Percentiles rank a stretch among this genome's conserved stretches.
Conservation (phyloP, 2,888 invertebrate genomes). For the Eumacrocentrus americanus region DNA sequence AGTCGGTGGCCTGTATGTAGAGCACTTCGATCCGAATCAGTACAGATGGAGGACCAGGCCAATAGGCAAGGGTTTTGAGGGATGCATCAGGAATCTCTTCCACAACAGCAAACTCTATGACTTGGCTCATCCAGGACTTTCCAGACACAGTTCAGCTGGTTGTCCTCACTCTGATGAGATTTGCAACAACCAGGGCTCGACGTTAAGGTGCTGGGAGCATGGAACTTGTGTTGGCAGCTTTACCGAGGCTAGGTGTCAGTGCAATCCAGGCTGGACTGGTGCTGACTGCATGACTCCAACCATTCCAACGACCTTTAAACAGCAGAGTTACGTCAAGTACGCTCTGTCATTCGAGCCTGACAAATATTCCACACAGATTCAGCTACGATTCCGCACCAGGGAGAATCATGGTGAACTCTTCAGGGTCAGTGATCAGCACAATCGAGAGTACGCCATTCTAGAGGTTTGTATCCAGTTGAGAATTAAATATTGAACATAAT, state of each 20-base stretch:
- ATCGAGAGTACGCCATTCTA: conserved; percentile 90
- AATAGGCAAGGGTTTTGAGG: conserved; percentile 89
- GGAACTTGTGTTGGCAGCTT: conserved; percentile 94
- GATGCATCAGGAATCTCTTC: conserved; percentile 93
- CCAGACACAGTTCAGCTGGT: conserved; percentile 84
- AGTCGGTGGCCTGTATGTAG: conserved; percentile 90
- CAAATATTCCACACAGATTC: conserved; percentile 89
- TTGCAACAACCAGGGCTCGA: conserved; percentile 86
- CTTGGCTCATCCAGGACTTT: conserved; percentile 89
- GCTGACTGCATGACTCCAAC: conserved; percentile 85
- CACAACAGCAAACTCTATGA: conserved; percentile 97
- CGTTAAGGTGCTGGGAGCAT: conserved; percentile 88
- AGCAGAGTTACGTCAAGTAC: conserved; percentile 96
- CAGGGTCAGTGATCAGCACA: conserved; percentile 91
- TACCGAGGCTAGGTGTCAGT: conserved; percentile 88
- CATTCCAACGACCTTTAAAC: conserved; percentile 89
- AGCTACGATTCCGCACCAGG: conserved; percentile 90
- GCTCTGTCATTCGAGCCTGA: conserved; percentile 93
- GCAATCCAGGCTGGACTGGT: conserved; percentile 95
- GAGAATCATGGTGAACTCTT: conserved; percentile 94
- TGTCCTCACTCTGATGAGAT: conserved; percentile 94
- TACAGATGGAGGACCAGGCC: conserved; percentile 93
- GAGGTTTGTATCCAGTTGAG: conserved; percentile 67
- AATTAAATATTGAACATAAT: too few relatives aligned
- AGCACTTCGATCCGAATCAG: conserved; percentile 86